phyloP scores from a whole-genome alignment of 37 sponge, comb jelly and placozoan species.

The Hexactinellida sp. region DNA sequence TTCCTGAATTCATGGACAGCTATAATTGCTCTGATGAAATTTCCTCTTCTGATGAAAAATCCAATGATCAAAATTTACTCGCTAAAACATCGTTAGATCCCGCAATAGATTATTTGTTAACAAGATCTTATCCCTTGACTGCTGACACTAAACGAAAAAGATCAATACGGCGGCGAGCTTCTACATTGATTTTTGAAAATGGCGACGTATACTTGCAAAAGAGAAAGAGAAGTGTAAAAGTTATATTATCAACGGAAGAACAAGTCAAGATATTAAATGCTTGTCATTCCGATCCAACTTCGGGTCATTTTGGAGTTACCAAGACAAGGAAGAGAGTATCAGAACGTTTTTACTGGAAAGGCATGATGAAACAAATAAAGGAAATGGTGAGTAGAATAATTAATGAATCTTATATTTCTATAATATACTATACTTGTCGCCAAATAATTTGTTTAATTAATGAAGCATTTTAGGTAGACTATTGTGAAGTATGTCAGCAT shows the following conservation, averaged over 20 bases:
- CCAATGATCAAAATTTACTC: background rate
- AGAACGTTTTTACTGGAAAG: background rate
- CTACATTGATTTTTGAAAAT: background rate
- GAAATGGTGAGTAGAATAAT: background rate
- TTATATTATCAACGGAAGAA: conserved; percentile 16
- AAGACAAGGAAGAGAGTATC: no score
- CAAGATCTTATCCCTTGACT: no score
- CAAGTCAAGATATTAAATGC: conserved; percentile 26
- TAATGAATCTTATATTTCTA: background rate
- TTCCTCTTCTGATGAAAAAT: background rate
- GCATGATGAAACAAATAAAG: background rate
- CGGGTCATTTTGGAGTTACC: conserved; percentile 35
- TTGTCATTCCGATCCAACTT: conserved; percentile 28
- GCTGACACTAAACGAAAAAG: background rate
- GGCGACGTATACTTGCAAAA: background rate
- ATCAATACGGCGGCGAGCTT: background rate
- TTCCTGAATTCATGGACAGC: no score
- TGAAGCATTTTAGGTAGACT: background rate
- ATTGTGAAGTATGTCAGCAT: background rate
- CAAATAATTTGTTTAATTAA: background rate
- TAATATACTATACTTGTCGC: background rate
- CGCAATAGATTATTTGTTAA: conserved; percentile 18
- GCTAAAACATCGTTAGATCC: background rate
- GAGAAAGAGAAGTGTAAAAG: conserved; percentile 14
- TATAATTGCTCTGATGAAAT: background rate